Evolutionary conservation across 1,140 invertebrate species (phyloP), one percentile per base, ranked within the genome.

Genomic region (Brachionus asplanchnoidis): DNA sequence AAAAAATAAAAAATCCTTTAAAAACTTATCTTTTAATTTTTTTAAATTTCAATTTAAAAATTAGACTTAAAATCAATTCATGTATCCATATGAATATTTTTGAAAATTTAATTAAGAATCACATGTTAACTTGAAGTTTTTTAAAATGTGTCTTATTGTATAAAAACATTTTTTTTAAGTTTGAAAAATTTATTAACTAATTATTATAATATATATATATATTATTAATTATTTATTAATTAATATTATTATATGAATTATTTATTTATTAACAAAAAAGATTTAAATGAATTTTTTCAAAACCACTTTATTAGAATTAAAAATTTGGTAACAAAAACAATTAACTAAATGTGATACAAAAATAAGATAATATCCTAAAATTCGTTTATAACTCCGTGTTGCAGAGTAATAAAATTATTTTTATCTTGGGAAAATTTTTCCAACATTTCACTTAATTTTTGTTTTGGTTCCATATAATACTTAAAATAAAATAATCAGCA

Each of bases 381-480:
- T 6, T 85, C 50, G 28, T 73, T 17, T 40, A 56, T 79, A 40
- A 84, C 82, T 8, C 85, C 85, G 40, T 84, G 85, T 36, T 84
- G 73, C 9, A 86, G 11, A 17, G 56, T 65, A 56, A 86, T 80
- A 83, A 86, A 85, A 20, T 85, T 78, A 23, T 80, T 28, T 42
- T 32, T 26, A 17, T 75, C 17, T 17, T 80, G 17, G 17, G 50
- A 9, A 20, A 46, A 42, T 32, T 84, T 36, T 36, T 80, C 40
- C 36, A 85, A 12, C 36, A 44, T 40, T 75, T 78, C 44, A 40
- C n/a, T 36, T 17, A 86, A 73, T 32, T 85, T 73, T 23, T 78
- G n/a, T 46, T 73, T 73, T 36, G 85, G 85, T 28, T 85, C 75
- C 53, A 86, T 65, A 40, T 84, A 85, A 65, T 65, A 78, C 50